These are phyloP conservation scores for Gnathonemus longibarbis DNA, from an alignment of 2,113 vertebrate genomes.

Conservation along the genomic window DNA sequence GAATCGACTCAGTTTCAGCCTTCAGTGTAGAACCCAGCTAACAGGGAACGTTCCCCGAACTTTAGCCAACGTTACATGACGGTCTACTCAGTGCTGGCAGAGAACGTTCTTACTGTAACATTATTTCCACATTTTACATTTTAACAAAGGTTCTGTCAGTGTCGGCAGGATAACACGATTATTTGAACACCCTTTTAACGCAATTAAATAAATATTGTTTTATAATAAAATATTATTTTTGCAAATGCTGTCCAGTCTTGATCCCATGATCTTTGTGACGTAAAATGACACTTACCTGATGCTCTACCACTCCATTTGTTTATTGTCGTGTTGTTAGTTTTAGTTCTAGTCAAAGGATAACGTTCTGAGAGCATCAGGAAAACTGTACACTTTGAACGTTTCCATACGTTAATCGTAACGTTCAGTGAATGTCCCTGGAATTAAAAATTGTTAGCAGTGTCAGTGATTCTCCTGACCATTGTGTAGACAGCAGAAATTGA, in stretches of 20 bases:
- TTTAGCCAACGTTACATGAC: background rate
- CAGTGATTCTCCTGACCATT: background rate
- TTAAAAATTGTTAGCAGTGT: background rate
- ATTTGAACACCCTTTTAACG: background rate
- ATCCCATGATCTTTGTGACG: background rate
- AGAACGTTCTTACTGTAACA: background rate
- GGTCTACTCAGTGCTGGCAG: background rate
- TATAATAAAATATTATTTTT: background rate
- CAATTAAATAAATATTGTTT: background rate
- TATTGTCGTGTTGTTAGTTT: background rate
- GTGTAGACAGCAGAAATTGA: background rate
- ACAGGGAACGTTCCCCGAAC: background rate
- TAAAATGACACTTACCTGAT: background rate
- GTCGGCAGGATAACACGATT: background rate
- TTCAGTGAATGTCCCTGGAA: background rate
- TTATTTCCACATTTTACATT: background rate
- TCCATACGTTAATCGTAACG: background rate
- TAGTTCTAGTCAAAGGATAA: background rate
- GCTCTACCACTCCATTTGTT: background rate
- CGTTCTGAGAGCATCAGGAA: background rate
- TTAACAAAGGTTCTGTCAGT: background rate
- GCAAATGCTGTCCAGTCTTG: background rate
- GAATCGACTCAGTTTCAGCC: background rate
- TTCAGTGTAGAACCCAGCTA: background rate
- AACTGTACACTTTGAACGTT: background rate